Evolutionary conservation across 2,797 vertebrate species (phyloP), one percentile per base, ranked within the genome.

Genomic region (Parauchenoglanis ngamensis): DNA sequence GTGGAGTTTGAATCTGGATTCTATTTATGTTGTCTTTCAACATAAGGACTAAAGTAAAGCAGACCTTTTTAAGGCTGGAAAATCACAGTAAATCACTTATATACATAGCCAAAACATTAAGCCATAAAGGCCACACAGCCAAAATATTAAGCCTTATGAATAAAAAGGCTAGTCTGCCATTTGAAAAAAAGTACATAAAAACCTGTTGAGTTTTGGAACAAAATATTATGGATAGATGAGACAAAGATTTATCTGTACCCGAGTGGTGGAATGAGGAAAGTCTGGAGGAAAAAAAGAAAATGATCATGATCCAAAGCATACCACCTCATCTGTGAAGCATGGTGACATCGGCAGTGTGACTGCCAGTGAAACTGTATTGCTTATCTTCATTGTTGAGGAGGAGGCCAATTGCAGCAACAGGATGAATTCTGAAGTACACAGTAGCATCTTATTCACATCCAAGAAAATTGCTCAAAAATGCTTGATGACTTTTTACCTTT

Each of bases 261-360:
- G 76, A 75, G 67, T 25, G 65, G 75, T 70, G 72, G 65, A 85
- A 88, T 67, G 65, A 86, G 77, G 46, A 86, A 80, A 52, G 46
- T 87, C 31, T 79, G 82, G 72, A 70, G 35, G 59, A 57, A 5
- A 57, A 78, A 68, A 68, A 65, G 79, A 56, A 83, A 77, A 31
- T 59, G 59, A 73, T 68, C 49, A 86, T 59, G 72, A 84, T 86
- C 80, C 85, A 78, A 57, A 57, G 85, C 68, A 77, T 68, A 61
- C 65, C 80, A 86, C 76, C 61, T 82, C 80, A 68, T 86, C 83
- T 73, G 85, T 78, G 67, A 88, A 88, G 81, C 84, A 88, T 81
- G 67, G 88, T 87, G 25, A 81, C 72, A 85, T 85, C 56, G 35
- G 28, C 56, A 61, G 54, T 28, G 57, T 46, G 35, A 75, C 49